Percentiles rank a stretch among this genome's conserved stretches.
phyloP scores from a whole-genome alignment of 2,888 invertebrate genomes.

The Hydroisotoma schaefferi region DNA sequence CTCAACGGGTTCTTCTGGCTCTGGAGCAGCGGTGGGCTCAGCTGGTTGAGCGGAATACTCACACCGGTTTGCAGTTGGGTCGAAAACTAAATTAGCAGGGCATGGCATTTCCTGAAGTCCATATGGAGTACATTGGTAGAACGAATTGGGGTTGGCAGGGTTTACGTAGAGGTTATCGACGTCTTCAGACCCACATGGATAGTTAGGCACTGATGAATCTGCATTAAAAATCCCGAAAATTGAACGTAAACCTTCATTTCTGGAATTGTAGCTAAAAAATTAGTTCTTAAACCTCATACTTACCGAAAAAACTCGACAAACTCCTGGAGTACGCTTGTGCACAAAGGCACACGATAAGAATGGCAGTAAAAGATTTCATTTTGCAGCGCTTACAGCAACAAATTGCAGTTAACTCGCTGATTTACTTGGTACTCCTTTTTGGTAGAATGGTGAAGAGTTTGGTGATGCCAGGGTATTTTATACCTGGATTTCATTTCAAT shows the following conservation, averaged over 20 bases:
- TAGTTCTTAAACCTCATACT: not conserved
- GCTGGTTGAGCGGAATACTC: not conserved
- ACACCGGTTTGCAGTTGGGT: not conserved
- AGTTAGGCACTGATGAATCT: too few species aligned
- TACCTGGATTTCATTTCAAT: too few species aligned
- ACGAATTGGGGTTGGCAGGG: not conserved
- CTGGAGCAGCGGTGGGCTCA: not conserved
- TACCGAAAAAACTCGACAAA: not conserved
- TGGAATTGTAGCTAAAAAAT: not conserved
- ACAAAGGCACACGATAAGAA: not conserved
- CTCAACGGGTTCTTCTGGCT: not conserved
- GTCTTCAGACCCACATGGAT: not conserved
- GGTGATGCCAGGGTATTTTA: too few species aligned
- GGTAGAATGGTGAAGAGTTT: too few species aligned
- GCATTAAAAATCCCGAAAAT: conserved; percentile 4
- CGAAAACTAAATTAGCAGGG: not conserved
- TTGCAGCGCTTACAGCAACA: not conserved
- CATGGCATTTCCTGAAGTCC: not conserved
- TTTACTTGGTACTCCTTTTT: too few species aligned
- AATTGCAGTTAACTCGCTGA: not conserved
- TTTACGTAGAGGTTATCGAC: not conserved
- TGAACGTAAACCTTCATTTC: not conserved
- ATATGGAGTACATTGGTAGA: conserved; percentile 2
- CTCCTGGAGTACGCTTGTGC: conserved; percentile 5
- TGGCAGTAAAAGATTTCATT: not conserved